These are phyloP conservation scores for Nasonia vitripennis DNA, from an alignment of 1,140 invertebrate genomes.

Conservation along the genomic window DNA sequence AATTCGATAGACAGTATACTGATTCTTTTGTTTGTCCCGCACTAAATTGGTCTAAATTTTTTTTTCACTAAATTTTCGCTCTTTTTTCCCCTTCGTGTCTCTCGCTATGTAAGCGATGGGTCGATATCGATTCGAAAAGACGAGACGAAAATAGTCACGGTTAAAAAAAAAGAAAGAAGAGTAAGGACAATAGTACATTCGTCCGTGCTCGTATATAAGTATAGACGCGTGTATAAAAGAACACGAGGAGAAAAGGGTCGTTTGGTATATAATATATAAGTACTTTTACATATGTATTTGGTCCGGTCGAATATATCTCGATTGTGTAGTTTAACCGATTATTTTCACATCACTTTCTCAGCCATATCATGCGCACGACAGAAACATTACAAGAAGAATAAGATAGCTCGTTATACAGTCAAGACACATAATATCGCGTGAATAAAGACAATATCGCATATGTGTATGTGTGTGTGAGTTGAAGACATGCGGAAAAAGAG, in stretches of 20 bases:
- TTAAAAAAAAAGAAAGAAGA: neutral
- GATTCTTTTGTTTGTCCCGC: slow-evolving; percentile 38
- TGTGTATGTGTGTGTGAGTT: neutral
- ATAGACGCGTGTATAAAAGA: neutral
- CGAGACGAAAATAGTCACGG: slow-evolving; percentile 29
- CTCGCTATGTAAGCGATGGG: neutral
- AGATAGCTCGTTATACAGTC: slow-evolving; percentile 8
- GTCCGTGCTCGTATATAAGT: neutral
- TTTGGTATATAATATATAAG: slow-evolving; percentile 24
- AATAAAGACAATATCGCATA: neutral
- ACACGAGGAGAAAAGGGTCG: neutral
- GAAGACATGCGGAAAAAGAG: slow-evolving; percentile 28
- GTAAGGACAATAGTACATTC: neutral
- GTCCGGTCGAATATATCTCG: slow-evolving; percentile 39
- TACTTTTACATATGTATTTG: slow-evolving; percentile 44
- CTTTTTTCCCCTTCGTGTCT: neutral
- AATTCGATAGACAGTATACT: slow-evolving; percentile 45
- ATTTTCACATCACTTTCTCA: slow-evolving; percentile 20
- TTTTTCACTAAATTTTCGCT: too few species aligned
- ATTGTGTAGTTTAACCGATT: slow-evolving; percentile 2
- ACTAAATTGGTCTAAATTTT: slow-evolving; percentile 49
- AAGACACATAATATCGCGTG: neutral
- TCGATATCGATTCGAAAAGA: slow-evolving; percentile 37
- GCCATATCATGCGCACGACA: neutral
- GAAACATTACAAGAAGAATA: slow-evolving; percentile 19